Conservation (phyloP, 2,888 invertebrate genomes). For the Amphimallon solstitiale region DNA sequence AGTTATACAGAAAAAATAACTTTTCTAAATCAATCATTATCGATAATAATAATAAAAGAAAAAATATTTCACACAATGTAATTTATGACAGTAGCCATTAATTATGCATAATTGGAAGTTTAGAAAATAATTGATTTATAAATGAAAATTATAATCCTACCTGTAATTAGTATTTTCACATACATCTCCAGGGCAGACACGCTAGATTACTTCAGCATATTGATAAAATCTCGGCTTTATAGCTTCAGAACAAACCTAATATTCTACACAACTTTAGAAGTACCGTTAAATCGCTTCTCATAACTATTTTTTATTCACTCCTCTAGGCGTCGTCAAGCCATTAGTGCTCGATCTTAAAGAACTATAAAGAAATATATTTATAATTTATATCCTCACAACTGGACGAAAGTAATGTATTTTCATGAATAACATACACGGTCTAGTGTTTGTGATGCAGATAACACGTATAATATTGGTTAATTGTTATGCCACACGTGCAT, state of each 20-base stretch:
- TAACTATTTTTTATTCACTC: constrained; percentile 14
- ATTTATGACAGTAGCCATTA: too few species aligned
- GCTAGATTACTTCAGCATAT: constrained; percentile 5
- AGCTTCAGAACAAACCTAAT: constrained; percentile 13
- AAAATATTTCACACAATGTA: too few species aligned
- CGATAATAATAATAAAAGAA: too few species aligned
- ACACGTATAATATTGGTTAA: constrained; percentile 14
- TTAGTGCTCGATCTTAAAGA: neutral
- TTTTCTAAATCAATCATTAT: too few species aligned
- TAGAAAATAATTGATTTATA: neutral
- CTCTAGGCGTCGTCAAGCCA: neutral
- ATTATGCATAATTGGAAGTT: too few species aligned
- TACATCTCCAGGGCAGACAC: neutral
- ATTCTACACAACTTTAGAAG: neutral
- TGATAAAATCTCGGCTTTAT: constrained; percentile 29
- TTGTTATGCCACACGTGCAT: constrained; percentile 26
- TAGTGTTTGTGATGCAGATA: neutral
- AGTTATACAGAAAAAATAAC: too few species aligned
- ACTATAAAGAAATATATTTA: neutral
- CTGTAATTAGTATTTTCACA: neutral
- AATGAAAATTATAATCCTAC: neutral
- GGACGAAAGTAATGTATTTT: too few species aligned
- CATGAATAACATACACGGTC: too few species aligned
- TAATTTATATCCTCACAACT: neutral
- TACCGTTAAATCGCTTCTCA: constrained; percentile 20